Conservation (phyloP, 2,888 invertebrate genomes). For the Cephalotes varians region DNA sequence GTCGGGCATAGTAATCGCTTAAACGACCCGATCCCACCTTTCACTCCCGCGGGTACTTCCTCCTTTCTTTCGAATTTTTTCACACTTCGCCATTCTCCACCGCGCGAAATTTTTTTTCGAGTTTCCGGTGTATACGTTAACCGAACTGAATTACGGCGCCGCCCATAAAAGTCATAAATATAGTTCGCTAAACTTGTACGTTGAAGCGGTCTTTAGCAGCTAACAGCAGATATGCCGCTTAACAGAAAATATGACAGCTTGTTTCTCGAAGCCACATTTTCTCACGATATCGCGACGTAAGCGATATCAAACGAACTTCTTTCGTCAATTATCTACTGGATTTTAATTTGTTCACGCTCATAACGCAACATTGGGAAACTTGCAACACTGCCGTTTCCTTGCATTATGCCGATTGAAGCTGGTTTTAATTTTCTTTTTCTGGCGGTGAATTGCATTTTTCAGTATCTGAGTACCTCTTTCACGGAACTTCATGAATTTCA, state of each 20-base stretch:
- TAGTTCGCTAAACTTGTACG: not conserved
- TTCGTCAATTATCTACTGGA: not conserved
- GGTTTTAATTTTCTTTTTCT: not conserved
- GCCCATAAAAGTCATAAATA: not conserved
- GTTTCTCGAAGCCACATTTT: not conserved
- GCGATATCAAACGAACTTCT: not conserved
- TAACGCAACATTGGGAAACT: not conserved
- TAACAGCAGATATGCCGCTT: not conserved
- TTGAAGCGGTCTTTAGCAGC: not conserved
- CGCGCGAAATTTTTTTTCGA: not conserved
- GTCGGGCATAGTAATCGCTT: conserved; percentile 15
- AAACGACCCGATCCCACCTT: conserved; percentile 55
- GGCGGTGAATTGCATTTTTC: not conserved
- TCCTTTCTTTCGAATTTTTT: conserved; percentile 60
- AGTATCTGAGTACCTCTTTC: not conserved
- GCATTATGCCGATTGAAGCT: not conserved
- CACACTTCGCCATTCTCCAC: conserved; percentile 27
- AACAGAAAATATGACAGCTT: not conserved
- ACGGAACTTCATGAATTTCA: not conserved
- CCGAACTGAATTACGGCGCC: conserved; percentile 3
- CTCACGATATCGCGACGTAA: not conserved
- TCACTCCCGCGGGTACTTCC: conserved; percentile 60
- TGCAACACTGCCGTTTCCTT: not conserved
- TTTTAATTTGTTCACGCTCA: not conserved
- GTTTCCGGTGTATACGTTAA: conserved; percentile 23